A percentile compares a stretch with the other conserved stretches of the same genome.
phyloP scores from a whole-genome alignment of 2,113 vertebrate genomes.

The Felis chaus region DNA sequence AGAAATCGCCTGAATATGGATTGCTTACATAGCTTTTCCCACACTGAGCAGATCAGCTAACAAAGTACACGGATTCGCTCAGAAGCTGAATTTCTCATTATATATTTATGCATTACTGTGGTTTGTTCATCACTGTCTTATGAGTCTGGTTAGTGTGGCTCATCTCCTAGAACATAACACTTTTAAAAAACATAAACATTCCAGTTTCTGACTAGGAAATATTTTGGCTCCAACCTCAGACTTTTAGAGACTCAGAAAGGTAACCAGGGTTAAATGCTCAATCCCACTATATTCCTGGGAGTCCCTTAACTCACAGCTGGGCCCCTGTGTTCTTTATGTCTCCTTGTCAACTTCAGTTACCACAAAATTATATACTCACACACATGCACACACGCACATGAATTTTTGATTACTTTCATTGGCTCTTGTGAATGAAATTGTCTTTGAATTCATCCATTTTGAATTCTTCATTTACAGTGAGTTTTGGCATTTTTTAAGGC shows the following conservation, averaged over 20 bases:
- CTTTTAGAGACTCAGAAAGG: background rate
- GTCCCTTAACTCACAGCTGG: background rate
- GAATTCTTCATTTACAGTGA: slow-evolving; percentile 27
- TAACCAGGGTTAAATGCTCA: background rate
- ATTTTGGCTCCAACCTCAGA: background rate
- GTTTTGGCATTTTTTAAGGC: background rate
- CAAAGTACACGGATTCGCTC: background rate
- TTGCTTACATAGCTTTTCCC: background rate
- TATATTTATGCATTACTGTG: background rate
- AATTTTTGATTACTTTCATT: slow-evolving; percentile 48
- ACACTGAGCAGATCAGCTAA: background rate
- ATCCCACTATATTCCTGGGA: background rate
- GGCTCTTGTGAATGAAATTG: slow-evolving; percentile 5
- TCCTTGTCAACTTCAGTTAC: slow-evolving; percentile 29
- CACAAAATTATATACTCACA: background rate
- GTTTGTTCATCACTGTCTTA: background rate
- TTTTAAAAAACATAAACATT: slow-evolving; percentile 10
- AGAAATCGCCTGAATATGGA: background rate
- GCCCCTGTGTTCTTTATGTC: background rate
- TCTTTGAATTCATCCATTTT: slow-evolving; percentile 42
- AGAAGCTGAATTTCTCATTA: slow-evolving; percentile 26
- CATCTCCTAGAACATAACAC: background rate
- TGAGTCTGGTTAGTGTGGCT: background rate
- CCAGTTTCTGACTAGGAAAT: background rate
- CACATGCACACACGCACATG: background rate